These are phyloP conservation scores for Diplodus puntazzo DNA, from an alignment of 2,797 vertebrate genomes.

Conservation along the genomic window DNA sequence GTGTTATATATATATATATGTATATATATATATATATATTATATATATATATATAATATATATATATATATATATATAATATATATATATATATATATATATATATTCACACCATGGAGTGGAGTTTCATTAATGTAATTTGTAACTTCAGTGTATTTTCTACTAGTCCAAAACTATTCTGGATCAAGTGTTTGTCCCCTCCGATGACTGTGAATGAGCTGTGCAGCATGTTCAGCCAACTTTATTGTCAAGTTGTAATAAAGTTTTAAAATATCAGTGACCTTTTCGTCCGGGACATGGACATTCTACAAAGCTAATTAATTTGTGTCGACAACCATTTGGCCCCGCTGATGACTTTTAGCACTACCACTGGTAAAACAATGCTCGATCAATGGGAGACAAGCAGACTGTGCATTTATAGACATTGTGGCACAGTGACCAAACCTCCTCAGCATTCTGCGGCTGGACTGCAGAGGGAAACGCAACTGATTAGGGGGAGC, in stretches of 20 bases:
- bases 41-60: too few species aligned
- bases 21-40: too few species aligned
- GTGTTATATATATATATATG: too few species aligned
- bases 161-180: slow-evolving; percentile 2
- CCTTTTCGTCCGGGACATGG: background rate
- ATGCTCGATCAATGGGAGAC: slow-evolving; percentile 12
- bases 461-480: slow-evolving; percentile 20
- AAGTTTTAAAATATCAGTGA: background rate
- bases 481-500: slow-evolving; percentile 49
- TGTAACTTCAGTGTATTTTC: background rate
- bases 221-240: background rate
- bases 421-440: slow-evolving; percentile 3
- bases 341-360: slow-evolving; percentile 34
- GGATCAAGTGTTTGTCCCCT: background rate
- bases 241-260: background rate
- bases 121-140: background rate
- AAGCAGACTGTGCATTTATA: slow-evolving; percentile 18
- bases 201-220: background rate
- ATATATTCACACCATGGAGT: background rate
- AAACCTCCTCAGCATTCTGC: slow-evolving; percentile 14
- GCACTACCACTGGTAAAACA: background rate
- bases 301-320: slow-evolving; percentile 45
- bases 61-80: too few species aligned
- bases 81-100: too few species aligned
- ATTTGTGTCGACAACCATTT: slow-evolving; percentile 51